These are phyloP conservation scores for Coleophora deauratella DNA, from an alignment of 2,888 invertebrate genomes.

Conservation along the genomic window DNA sequence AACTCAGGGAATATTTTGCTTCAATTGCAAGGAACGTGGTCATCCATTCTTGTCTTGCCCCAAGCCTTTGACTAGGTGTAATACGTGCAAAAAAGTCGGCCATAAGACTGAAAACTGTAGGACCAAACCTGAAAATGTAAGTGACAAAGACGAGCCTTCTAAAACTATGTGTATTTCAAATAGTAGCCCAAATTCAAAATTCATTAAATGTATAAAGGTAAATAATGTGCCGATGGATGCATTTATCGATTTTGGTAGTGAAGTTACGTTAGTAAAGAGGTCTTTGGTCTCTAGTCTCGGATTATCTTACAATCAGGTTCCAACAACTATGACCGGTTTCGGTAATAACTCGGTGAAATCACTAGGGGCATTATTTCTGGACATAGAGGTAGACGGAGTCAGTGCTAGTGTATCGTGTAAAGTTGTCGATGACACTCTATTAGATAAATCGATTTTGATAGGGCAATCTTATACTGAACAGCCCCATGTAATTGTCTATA, in stretches of 20 bases:
- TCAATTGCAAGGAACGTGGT: conserved; percentile 1
- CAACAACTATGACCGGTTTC: too few relatives aligned
- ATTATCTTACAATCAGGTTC: too few relatives aligned
- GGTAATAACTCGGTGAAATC: conserved; percentile 13
- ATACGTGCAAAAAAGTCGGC: conserved; percentile 9
- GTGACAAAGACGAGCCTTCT: neutral
- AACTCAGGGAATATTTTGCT: neutral
- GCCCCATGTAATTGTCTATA: conserved; percentile 14
- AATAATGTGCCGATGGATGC: conserved; percentile 2
- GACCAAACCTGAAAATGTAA: neutral
- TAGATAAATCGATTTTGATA: conserved; percentile 15
- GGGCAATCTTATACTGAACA: conserved; percentile 18
- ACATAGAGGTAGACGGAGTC: conserved; percentile 11
- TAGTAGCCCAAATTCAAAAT: conserved; percentile 3
- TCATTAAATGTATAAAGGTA: conserved; percentile 4
- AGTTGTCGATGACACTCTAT: conserved; percentile 13
- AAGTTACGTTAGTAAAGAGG: conserved; percentile 7
- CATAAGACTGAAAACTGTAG: conserved; percentile 10
- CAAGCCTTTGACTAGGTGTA: conserved; percentile 14
- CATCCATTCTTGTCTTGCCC: conserved; percentile 14
- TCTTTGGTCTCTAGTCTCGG: too few relatives aligned
- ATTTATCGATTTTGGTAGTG: conserved; percentile 11
- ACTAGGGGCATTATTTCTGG: conserved; percentile 4
- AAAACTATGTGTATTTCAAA: conserved; percentile 7
- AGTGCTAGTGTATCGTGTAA: conserved; percentile 10